Evolutionary conservation across 2,888 invertebrate species (phyloP), one percentile per base, ranked within the genome.

Genomic region (Drosophila glabriapex): DNA sequence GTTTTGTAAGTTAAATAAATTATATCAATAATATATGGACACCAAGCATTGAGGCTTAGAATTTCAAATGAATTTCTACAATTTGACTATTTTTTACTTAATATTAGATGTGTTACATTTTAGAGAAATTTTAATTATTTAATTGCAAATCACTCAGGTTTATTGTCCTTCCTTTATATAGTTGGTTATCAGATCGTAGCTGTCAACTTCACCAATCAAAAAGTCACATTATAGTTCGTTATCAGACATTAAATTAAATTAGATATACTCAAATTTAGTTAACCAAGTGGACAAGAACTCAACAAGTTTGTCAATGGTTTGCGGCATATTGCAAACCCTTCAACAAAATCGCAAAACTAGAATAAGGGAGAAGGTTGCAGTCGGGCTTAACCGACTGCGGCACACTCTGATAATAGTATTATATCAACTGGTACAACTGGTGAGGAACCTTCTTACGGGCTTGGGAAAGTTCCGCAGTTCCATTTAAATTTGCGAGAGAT

Each of bases 291-390:
- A 52, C 46, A 3, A 28, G 4, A 19, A 22, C 12, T 9, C 22
- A 41, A 39, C 28, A 68, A 55, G 37, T 55, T 61, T 61, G 66
- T 58, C 65, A 60, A 59, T 68, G 54, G 65, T 60, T 43, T 53
- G 63, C 52, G 54, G 63, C 56, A 65, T 66, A 55, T 74, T 46
- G 31, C 41, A 62, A 84, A 74, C 82, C 77, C 77, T 78, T 85
- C 29, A 4, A 25, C 31, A 14, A 22, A 22, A 22, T 14, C 7
- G 7, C 4, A 22, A 22, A 22, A 7, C 7, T 14, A 46, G 4
- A 22, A 14, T 14, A 14, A 22, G 22, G 46, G 22, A 46, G 22
- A 22, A 7, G 1, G 22, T 46, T 16, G 22, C 4, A 25, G 22
- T 2, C 46, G 4, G 22, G 16, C 46, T 9, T 25, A 25, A 9